phyloP scores from a whole-genome alignment of 2,797 vertebrate species.

The Phataginus tricuspis region DNA sequence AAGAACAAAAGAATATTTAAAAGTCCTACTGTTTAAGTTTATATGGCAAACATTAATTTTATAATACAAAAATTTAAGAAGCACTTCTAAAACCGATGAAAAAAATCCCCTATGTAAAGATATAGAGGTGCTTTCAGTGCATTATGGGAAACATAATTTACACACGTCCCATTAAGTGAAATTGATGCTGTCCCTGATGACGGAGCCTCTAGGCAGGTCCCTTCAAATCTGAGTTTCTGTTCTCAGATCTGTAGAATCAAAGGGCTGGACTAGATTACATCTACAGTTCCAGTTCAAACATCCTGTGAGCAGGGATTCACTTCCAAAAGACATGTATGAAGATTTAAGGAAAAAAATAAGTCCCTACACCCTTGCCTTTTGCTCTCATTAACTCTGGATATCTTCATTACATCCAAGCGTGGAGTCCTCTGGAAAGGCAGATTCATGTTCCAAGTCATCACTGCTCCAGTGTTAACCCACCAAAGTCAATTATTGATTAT shows the following conservation, averaged over 20 bases:
- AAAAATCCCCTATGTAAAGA: not conserved
- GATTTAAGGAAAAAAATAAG: not conserved
- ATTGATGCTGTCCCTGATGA: not conserved
- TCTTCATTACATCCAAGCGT: not conserved
- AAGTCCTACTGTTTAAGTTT: slow-evolving; percentile 16
- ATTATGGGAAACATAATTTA: not conserved
- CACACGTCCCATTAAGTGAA: not conserved
- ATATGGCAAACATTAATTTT: slow-evolving; percentile 11
- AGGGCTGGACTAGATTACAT: not conserved
- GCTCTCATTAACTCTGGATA: not conserved
- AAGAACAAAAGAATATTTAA: not conserved
- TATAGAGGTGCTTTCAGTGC: not conserved
- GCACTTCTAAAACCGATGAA: not conserved
- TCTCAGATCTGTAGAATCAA: not conserved
- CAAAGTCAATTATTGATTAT: not conserved
- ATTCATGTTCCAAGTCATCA: not conserved
- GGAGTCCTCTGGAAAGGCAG: not conserved
- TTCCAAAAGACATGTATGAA: not conserved
- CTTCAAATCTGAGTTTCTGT: not conserved
- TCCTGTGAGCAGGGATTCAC: not conserved
- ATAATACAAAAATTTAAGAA: not conserved
- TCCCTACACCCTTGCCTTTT: not conserved
- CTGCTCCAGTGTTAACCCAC: not conserved
- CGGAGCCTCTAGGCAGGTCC: not conserved
- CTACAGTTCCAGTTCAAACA: not conserved